A percentile compares a stretch with the other conserved stretches of the same genome.
These are phyloP conservation scores for Camponotus floridanus DNA, from an alignment of 1,140 invertebrate species.

Conservation along the genomic window DNA sequence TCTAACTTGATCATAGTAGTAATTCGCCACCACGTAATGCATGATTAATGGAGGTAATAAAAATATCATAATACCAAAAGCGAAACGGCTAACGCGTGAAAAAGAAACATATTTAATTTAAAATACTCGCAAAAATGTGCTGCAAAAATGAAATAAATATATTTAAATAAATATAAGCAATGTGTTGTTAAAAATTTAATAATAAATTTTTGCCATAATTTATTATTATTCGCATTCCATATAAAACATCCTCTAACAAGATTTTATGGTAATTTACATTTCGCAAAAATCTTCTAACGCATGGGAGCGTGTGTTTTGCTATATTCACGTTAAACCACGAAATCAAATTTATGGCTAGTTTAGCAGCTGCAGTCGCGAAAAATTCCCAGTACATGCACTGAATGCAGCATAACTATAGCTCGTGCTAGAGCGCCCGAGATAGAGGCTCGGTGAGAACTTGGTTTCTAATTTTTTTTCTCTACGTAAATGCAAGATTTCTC, in stretches of 20 bases:
- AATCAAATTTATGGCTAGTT: conserved; percentile 57
- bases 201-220: background rate
- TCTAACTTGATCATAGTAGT: background rate
- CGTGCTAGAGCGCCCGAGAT: conserved; percentile 1
- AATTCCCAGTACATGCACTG: conserved; percentile 3
- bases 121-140: background rate
- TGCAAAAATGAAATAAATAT: background rate
- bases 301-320: background rate
- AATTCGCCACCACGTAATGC: background rate
- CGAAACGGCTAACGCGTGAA: background rate
- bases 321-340: conserved; percentile 43
- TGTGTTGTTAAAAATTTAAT: background rate
- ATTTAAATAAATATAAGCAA: background rate
- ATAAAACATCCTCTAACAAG: background rate
- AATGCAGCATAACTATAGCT: conserved; percentile 1
- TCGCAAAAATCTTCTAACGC: conserved; percentile 22
- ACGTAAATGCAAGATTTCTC: conserved; percentile 13
- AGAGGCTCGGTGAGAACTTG: background rate
- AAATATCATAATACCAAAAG: background rate
- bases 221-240: background rate
- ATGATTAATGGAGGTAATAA: background rate
- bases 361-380: background rate
- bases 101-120: background rate
- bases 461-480: conserved; percentile 37
- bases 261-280: conserved; percentile 24